Conservation (phyloP, 92 coral and sea anemone genomes). For the Scolanthus callimorphus region DNA sequence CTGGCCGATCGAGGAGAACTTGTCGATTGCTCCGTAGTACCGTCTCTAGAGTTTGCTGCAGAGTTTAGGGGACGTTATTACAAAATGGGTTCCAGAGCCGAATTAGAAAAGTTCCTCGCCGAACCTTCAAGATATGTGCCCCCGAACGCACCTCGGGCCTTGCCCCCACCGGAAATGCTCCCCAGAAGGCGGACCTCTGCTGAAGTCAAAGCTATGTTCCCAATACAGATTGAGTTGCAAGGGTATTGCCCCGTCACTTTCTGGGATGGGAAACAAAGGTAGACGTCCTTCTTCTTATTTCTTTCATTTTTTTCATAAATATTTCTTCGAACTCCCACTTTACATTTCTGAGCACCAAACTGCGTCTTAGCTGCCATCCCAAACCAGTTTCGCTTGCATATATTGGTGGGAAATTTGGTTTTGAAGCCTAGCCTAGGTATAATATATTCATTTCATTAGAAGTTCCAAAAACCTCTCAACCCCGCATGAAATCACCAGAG, state of each 20-base stretch:
- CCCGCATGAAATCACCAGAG: too few species aligned
- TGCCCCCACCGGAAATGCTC: conserved; percentile 76
- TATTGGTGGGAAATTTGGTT: too few species aligned
- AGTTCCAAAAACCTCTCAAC: too few species aligned
- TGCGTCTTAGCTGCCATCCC: too few species aligned
- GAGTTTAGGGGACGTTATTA: conserved; percentile 96
- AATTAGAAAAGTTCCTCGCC: conserved; percentile 79
- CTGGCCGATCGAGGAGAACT: conserved; percentile 92
- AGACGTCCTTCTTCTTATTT: too few species aligned
- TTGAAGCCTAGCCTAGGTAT: too few species aligned
- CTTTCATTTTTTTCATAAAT: too few species aligned
- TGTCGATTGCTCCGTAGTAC: conserved; percentile 80
- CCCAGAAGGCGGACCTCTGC: conserved; percentile 78
- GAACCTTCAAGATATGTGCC: conserved; percentile 91
- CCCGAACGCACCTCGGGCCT: conserved; percentile 82
- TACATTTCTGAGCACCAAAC: too few species aligned
- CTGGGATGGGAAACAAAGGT: conserved; percentile 95
- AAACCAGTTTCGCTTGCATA: too few species aligned
- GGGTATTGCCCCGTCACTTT: conserved; percentile 97
- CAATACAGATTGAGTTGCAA: conserved; percentile 83
- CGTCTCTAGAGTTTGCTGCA: conserved; percentile 90
- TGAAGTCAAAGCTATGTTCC: conserved; percentile 88
- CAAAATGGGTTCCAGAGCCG: conserved; percentile 79
- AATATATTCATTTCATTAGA: too few species aligned
- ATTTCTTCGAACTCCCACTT: too few species aligned